Base-by-base conservation (phyloP, 2,888 invertebrate genomes). In the Euspilapteryx auroguttella region DNA sequence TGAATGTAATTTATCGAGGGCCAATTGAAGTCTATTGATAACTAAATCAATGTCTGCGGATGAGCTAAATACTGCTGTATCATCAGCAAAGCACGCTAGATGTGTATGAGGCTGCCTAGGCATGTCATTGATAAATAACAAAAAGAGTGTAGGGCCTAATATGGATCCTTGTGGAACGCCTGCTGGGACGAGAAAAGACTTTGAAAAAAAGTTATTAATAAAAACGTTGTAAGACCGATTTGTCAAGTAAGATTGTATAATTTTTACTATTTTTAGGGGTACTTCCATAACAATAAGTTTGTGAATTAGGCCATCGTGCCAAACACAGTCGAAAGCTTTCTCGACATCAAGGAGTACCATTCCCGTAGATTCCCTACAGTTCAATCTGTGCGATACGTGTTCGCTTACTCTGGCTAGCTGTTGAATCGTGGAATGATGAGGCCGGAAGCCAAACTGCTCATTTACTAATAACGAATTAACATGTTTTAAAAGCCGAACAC, bases 251-350 rank as follows among this genome's bases (percentile, higher is more conserved):
- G 27, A 27, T 22, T 6, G 10, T 14, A 30, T 20, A 6, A 30
- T n/a, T 4, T 5, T 14, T 3, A 20, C 13, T 11, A 30, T 25
- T 7, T 9, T 6, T 7, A 5, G 20, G 20, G 20, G 20, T 9
- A 9, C 9, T 7, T 20, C 20, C 9, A 6, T 23, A 11, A 10
- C 13, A 10, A 14, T 7, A 4, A 47, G 26, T 21, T 47, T 49
- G 30, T 30, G 38, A 0, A 47, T 7, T 3, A 50, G 39, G 3
- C 49, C 45, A 1, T 29, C 26, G 28, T 49, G 46, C 47, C 47
- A 46, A 1, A 51, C 45, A 1, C 38, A 14, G 29, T 49, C 46
- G 31, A 51, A 47, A 4, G 45, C 41, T 29, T 47, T 45, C 27
- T 40, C 44, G 28, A 45, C 39, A 29, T 47, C 44, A 0, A 46